Evolutionary conservation across 2,113 vertebrate species (phyloP).

Genomic region (Ctenomys sociabilis): DNA sequence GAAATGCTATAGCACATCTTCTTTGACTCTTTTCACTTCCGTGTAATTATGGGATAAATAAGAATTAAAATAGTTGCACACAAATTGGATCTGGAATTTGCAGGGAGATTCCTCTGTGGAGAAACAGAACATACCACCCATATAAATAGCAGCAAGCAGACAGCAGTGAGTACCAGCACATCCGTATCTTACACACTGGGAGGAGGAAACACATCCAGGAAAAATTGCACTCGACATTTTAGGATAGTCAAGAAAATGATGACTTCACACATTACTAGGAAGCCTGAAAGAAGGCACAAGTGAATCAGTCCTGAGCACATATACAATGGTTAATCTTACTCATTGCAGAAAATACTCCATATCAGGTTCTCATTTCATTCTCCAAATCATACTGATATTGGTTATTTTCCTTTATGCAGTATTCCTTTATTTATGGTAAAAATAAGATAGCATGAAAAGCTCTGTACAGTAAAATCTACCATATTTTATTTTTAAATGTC

Average conservation of each 20-base stretch:
- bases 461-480: not conserved
- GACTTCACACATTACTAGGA: not conserved
- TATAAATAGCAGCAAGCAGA: not conserved
- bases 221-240: not conserved
- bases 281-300: not conserved
- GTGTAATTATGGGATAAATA: slow-evolving; percentile 36
- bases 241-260: not conserved
- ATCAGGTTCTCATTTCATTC: not conserved
- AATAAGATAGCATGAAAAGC: not conserved
- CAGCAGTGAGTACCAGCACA: not conserved
- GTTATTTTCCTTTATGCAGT: not conserved
- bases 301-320: not conserved
- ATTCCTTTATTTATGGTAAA: not conserved
- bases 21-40: slow-evolving; percentile 11
- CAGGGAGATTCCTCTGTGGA: not conserved
- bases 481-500: slow-evolving; percentile 14
- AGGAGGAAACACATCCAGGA: slow-evolving; percentile 28
- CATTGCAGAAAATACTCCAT: not conserved
- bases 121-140: not conserved
- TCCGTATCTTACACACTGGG: not conserved
- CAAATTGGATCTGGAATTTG: not conserved
- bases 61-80: not conserved
- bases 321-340: not conserved
- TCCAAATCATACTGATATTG: not conserved
- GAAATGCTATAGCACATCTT: not conserved